Percentiles rank a stretch among this genome's conserved stretches.
Evolutionary conservation across 2,888 invertebrate species (phyloP).

Genomic region (Crematogaster levior): DNA sequence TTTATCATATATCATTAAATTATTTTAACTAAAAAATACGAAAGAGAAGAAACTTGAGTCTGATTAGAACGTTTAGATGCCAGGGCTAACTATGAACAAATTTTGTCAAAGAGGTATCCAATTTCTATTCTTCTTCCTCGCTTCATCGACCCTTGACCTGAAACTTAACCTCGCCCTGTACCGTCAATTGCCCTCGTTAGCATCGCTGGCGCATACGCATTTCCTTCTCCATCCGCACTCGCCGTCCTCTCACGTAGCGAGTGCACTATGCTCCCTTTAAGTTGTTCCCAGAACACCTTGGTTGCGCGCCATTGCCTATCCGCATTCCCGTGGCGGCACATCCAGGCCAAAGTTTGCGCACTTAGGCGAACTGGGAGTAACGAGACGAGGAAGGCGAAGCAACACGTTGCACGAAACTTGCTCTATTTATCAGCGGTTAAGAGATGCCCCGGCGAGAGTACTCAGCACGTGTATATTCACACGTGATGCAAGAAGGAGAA

Average conservation of each 20-base stretch:
- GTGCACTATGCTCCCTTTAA: slow-evolving; percentile 36
- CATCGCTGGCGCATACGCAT: slow-evolving; percentile 48
- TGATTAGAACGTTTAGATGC: neutral
- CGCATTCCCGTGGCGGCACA: slow-evolving; percentile 54
- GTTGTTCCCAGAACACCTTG: slow-evolving; percentile 52
- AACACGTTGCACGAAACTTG: slow-evolving; percentile 79
- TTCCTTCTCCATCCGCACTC: slow-evolving; percentile 34
- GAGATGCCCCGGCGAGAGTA: slow-evolving; percentile 51
- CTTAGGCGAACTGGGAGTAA: slow-evolving; percentile 62
- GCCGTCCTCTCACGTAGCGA: slow-evolving; percentile 18
- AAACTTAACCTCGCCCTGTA: slow-evolving; percentile 10
- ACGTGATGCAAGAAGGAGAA: neutral
- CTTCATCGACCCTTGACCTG: slow-evolving; percentile 21
- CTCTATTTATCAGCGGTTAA: slow-evolving; percentile 78
- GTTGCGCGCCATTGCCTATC: slow-evolving; percentile 56
- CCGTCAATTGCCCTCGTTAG: slow-evolving; percentile 43
- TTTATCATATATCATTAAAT: no score
- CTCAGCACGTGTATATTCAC: slow-evolving; percentile 46
- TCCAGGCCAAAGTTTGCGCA: slow-evolving; percentile 60
- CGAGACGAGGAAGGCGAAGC: slow-evolving; percentile 71
- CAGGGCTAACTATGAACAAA: neutral
- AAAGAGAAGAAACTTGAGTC: neutral
- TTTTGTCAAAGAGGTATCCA: slow-evolving; percentile 9
- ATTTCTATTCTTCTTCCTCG: slow-evolving; percentile 28
- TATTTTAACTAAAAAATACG: neutral